phyloP scores from a whole-genome alignment of 2,888 invertebrate species.

The Nezara viridula region DNA sequence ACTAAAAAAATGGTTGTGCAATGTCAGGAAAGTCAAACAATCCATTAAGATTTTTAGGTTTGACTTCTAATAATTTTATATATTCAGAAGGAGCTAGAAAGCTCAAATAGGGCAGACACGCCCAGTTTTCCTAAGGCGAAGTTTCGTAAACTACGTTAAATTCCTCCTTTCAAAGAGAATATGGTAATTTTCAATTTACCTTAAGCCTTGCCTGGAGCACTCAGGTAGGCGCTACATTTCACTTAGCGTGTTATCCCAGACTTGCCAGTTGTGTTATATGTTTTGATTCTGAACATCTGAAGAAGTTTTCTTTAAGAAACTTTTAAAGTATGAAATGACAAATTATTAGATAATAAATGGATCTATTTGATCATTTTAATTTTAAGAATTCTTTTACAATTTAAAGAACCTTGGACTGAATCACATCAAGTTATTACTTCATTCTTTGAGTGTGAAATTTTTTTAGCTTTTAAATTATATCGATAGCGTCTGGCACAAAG shows the following conservation, averaged over 20 bases:
- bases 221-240: background rate
- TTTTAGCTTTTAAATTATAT: too few species aligned
- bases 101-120: background rate
- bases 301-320: background rate
- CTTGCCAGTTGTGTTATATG: background rate
- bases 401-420: background rate
- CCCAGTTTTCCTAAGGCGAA: background rate
- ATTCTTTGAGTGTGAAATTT: background rate
- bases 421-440: background rate
- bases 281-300: background rate
- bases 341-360: too few species aligned
- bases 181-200: slow-evolving; percentile 33
- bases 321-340: too few species aligned
- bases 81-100: background rate
- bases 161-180: slow-evolving; percentile 24
- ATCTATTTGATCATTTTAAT: background rate
- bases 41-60: too few species aligned
- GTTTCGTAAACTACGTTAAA: background rate
- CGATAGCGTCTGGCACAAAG: too few species aligned
- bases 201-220: background rate
- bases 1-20: too few species aligned
- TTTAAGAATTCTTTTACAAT: background rate
- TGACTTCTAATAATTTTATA: too few species aligned
- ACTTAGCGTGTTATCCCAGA: background rate
- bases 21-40: too few species aligned